Evolutionary conservation across 2,888 invertebrate genomes (phyloP), one percentile per base, ranked within the genome.

Genomic region (Tortricodes alternella): DNA sequence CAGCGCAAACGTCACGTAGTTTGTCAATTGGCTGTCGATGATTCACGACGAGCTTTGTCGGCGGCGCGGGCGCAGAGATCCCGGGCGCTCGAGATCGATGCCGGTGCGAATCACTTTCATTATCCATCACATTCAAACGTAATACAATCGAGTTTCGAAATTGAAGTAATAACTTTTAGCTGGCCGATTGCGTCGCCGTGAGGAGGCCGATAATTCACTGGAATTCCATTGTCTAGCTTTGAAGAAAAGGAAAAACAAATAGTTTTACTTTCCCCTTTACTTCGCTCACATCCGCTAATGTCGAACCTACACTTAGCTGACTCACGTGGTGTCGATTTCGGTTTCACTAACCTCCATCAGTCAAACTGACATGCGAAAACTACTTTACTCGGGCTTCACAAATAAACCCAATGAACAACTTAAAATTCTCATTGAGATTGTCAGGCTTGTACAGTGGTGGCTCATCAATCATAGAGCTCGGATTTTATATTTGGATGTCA

Each of bases 251-350:
- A 84, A 85, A 88, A 88, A 85, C 84, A 89, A 88, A 89, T 80
- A 87, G 74, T 76, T 80, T 82, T 71, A 89, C 89, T 90, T 90
- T 89, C 89, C 86, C 88, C 87, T 87, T 81, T 82, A 81, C 77
- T 85, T 84, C 70, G 70, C 84, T 85, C 63, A 67, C 73, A 78
- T 78, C 78, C 80, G 88, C 85, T 87, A 88, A 89, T 88, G 78
- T 78, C 62, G 74, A 73, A 75, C 79, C 78, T 77, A 77, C 82
- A 83, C 80, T 78, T 78, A 76, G 80, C 77, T 85, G 88, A 87
- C 80, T 89, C 88, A 89, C 68, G 74, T 83, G 80, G 74, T 76
- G 78, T 77, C 77, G 71, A 80, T 87, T 88, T 89, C 84, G 85
- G 80, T 89, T 90, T 90, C 89, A 78, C 80, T 80, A 63, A 75